A percentile compares a stretch with the other conserved stretches of the same genome.
phyloP scores from a whole-genome alignment of 1,140 invertebrate species.

The Geopemphigus sp. region DNA sequence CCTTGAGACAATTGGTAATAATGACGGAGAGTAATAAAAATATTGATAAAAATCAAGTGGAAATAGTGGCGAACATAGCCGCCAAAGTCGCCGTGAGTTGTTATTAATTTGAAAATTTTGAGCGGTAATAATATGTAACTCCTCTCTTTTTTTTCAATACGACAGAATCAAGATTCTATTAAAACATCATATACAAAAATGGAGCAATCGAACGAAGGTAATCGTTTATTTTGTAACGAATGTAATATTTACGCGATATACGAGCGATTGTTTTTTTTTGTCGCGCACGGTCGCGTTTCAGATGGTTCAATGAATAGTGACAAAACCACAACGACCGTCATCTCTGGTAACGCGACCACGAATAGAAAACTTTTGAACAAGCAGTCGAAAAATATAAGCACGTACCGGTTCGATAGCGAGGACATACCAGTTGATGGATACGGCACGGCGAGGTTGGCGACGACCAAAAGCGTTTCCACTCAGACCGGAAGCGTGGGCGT shows the following conservation, averaged over 20 bases:
- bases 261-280: too few species aligned
- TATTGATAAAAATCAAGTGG: constrained; percentile 54
- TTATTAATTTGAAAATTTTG: background rate
- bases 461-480: constrained; percentile 1
- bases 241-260: too few species aligned
- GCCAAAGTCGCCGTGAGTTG: constrained; percentile 35
- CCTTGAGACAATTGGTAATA: constrained; percentile 60
- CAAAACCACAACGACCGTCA: background rate
- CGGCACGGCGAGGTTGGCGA: constrained; percentile 31
- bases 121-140: background rate
- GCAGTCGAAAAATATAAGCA: constrained; percentile 16
- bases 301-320: background rate
- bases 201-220: background rate
- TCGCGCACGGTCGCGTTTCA: background rate
- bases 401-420: constrained; percentile 20
- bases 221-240: background rate
- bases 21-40: constrained; percentile 56
- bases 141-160: background rate
- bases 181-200: background rate
- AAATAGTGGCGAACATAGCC: constrained; percentile 53
- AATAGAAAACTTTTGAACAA: constrained; percentile 5
- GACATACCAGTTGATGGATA: constrained; percentile 53
- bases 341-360: background rate
- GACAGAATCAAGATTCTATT: constrained; percentile 15
- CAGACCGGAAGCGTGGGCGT: constrained; percentile 32